These are phyloP conservation scores for Drosophila tsacasi DNA, from an alignment of 1,140 invertebrate genomes.

Conservation along the genomic window DNA sequence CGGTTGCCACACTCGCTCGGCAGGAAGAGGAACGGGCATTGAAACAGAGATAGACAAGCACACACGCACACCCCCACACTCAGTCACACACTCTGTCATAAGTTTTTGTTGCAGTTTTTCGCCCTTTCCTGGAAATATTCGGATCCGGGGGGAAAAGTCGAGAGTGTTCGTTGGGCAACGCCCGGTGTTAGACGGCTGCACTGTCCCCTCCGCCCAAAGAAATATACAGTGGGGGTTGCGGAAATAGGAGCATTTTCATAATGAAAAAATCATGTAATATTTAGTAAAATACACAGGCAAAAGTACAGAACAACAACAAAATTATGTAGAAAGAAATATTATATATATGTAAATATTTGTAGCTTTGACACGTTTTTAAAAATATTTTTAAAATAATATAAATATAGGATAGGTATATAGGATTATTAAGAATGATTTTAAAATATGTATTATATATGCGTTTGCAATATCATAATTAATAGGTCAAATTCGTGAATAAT, in stretches of 20 bases:
- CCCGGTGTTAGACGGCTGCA: conserved; percentile 61
- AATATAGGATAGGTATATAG: no score
- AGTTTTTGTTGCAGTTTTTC: conserved; percentile 76
- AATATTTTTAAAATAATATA: no score
- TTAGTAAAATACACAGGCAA: no score
- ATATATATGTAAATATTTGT: no score
- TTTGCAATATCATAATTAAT: no score
- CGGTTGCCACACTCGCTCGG: conserved; percentile 47
- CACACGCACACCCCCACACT: conserved; percentile 5
- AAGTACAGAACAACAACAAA: no score
- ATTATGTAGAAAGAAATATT: no score
- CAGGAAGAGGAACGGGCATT: conserved; percentile 1
- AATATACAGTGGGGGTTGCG: neutral
- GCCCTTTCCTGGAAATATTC: conserved; percentile 44
- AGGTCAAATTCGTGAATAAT: no score
- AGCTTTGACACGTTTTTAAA: no score
- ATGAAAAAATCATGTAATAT: no score
- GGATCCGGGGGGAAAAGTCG: conserved; percentile 43
- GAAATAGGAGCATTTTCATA: neutral
- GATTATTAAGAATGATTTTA: no score
- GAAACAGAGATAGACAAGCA: neutral
- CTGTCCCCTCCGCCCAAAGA: conserved; percentile 50
- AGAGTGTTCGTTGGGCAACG: conserved; percentile 66
- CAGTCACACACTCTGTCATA: conserved; percentile 39
- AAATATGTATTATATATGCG: no score